Conservation (phyloP, 2,797 vertebrate species). For the Anabacerthia variegaticeps region DNA sequence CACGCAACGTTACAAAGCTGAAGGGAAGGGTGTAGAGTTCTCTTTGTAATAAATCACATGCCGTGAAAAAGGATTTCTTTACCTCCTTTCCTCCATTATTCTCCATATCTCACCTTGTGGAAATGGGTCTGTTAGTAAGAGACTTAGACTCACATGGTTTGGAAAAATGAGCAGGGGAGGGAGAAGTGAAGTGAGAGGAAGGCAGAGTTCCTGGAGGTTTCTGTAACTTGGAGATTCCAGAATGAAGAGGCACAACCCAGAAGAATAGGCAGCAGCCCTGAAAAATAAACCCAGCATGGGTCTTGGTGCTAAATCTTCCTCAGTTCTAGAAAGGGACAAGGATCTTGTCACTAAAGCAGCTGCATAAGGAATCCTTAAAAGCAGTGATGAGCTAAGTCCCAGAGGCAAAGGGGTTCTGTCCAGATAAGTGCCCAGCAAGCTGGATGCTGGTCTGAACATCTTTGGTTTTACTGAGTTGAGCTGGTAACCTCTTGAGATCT, state of each 20-base stretch:
- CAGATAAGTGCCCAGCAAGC: background rate
- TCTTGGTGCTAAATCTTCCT: background rate
- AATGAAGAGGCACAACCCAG: background rate
- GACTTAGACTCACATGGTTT: background rate
- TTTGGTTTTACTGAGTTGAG: constrained; percentile 27
- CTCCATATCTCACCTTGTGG: constrained; percentile 49
- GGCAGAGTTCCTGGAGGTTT: constrained; percentile 6
- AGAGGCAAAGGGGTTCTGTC: background rate
- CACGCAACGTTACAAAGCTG: constrained; percentile 35
- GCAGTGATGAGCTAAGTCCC: background rate
- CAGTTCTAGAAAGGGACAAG: background rate
- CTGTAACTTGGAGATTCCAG: background rate
- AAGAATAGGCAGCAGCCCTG: background rate
- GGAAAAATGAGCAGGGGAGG: background rate
- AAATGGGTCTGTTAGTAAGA: constrained; percentile 48
- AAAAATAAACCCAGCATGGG: background rate
- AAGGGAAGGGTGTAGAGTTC: constrained; percentile 18
- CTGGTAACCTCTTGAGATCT: constrained; percentile 65
- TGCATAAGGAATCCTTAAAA: background rate
- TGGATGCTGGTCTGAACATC: background rate
- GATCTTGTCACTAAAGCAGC: background rate
- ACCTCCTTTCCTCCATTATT: constrained; percentile 66
- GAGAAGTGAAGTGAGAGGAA: background rate
- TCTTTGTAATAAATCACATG: constrained; percentile 64
- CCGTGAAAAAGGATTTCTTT: constrained; percentile 72